A percentile compares a stretch with the other conserved stretches of the same genome.
These are phyloP conservation scores for Pangasius krempfi DNA, from an alignment of 2,797 vertebrate genomes.

Conservation along the genomic window DNA sequence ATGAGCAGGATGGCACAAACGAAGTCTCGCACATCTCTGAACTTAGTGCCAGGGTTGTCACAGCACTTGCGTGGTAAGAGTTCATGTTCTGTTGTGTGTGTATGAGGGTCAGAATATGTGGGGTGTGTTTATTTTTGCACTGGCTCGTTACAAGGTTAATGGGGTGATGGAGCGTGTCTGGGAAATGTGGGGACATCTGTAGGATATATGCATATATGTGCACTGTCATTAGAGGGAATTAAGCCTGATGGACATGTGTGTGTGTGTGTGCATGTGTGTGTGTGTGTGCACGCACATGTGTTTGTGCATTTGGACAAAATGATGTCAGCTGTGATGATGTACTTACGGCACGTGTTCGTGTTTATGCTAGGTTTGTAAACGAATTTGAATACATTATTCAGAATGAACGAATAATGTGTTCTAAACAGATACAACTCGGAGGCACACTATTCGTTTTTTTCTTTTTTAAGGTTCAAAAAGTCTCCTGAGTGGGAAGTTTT, in stretches of 20 bases:
- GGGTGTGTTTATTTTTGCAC: not conserved
- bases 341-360: not conserved
- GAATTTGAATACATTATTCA: not conserved
- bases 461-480: not conserved
- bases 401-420: not conserved
- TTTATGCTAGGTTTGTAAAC: not conserved
- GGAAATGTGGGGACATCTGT: not conserved
- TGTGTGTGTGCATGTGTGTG: not conserved
- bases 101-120: not conserved
- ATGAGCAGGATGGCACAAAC: conserved; percentile 58
- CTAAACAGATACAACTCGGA: not conserved
- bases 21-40: conserved; percentile 49
- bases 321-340: not conserved
- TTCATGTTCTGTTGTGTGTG: not conserved
- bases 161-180: not conserved
- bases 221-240: not conserved
- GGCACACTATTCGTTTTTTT: not conserved
- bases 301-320: not conserved
- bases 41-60: conserved; percentile 66
- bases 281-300: not conserved
- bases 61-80: conserved; percentile 70
- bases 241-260: not conserved
- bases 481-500: not conserved
- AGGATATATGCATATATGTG: not conserved
- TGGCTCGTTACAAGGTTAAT: not conserved